Evolutionary conservation across 2,888 invertebrate genomes (phyloP).

Genomic region (Galerucella pusilla): DNA sequence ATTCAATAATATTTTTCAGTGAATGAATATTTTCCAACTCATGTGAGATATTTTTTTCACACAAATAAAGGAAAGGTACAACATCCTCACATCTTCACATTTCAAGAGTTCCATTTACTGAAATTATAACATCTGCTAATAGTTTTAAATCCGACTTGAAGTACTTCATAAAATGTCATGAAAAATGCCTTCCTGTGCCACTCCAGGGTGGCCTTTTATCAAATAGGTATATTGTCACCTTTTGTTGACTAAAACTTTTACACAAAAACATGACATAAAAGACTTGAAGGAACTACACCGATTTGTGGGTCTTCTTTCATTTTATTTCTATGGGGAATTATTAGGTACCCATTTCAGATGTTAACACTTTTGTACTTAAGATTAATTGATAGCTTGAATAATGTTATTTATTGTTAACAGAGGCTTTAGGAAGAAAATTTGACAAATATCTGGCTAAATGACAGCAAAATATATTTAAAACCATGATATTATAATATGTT

Average conservation of each 20-base stretch:
- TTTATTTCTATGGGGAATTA: conserved; percentile 42
- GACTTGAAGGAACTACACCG: conserved; percentile 54
- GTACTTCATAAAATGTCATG: conserved; percentile 43
- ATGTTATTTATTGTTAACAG: conserved; percentile 36
- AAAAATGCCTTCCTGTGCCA: conserved; percentile 49
- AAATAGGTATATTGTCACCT: conserved; percentile 50
- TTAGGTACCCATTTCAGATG: conserved; percentile 40
- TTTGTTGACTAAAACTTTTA: conserved; percentile 49
- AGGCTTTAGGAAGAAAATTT: conserved; percentile 10
- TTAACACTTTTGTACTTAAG: conserved; percentile 37
- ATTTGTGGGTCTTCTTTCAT: conserved; percentile 48
- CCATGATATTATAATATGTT: background rate
- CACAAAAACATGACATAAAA: conserved; percentile 50
- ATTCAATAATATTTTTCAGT: too few relatives aligned
- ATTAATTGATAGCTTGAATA: conserved; percentile 43
- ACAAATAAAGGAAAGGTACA: background rate
- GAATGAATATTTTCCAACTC: too few relatives aligned
- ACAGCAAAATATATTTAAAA: background rate
- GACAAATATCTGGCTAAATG: conserved; percentile 19
- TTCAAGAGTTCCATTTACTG: conserved; percentile 11
- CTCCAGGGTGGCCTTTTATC: conserved; percentile 50
- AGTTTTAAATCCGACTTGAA: conserved; percentile 25
- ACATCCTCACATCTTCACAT: background rate
- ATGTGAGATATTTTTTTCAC: too few relatives aligned
- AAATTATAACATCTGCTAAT: conserved; percentile 41